phyloP scores from a whole-genome alignment of 2,888 invertebrate species.

The Drosophila atroscutellata region DNA sequence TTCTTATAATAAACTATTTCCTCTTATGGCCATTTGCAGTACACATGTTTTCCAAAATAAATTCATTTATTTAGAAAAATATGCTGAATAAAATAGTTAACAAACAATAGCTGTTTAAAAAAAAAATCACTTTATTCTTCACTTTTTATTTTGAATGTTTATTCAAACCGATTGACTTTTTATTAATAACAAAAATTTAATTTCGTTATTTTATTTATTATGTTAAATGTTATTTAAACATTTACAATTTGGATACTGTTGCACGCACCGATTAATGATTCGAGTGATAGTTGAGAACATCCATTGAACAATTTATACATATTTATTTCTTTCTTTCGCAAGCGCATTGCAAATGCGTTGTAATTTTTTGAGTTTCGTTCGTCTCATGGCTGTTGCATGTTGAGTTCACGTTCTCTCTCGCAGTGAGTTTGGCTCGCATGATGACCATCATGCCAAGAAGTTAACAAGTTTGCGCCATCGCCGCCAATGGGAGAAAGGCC shows the following conservation, averaged over 20 bases:
- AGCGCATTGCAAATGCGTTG: constrained; percentile 52
- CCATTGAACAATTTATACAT: background rate
- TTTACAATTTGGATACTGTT: too few species aligned
- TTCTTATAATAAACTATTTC: background rate
- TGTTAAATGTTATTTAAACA: too few species aligned
- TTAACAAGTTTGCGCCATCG: constrained; percentile 77
- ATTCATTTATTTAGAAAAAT: background rate
- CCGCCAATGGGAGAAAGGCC: constrained; percentile 78
- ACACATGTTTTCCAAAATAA: background rate
- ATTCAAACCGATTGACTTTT: background rate
- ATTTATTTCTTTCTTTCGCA: background rate
- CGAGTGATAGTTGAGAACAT: background rate
- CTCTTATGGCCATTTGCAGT: background rate
- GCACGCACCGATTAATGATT: background rate
- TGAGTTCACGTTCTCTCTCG: constrained; percentile 51
- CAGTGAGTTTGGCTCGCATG: constrained; percentile 68
- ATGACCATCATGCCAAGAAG: constrained; percentile 78
- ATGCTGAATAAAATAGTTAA: background rate
- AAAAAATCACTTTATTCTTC: too few species aligned
- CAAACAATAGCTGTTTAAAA: background rate
- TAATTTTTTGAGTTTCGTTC: background rate
- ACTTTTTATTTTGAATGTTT: too few species aligned
- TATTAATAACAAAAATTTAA: background rate
- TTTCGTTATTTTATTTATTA: too few species aligned
- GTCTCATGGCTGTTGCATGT: constrained; percentile 52